phyloP scores from a whole-genome alignment of 2,888 invertebrate genomes.

The Ennomos erosarius region DNA sequence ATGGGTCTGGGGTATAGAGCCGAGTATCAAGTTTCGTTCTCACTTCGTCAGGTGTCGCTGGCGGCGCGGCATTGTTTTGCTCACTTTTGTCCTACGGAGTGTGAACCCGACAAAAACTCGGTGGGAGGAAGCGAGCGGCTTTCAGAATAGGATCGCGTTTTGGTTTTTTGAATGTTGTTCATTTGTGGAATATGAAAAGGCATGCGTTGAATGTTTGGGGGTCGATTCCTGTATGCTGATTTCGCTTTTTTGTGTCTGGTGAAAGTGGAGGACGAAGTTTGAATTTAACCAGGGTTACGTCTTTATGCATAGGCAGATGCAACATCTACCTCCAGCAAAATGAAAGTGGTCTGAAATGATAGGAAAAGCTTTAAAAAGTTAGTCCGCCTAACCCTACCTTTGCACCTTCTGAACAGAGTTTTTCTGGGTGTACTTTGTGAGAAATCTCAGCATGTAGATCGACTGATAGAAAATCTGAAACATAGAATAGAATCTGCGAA shows the following conservation, averaged over 20 bases:
- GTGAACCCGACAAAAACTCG: slow-evolving; percentile 77
- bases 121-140: slow-evolving; percentile 57
- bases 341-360: too few species aligned
- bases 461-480: too few species aligned
- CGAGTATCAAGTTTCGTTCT: slow-evolving; percentile 79
- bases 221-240: slow-evolving; percentile 47
- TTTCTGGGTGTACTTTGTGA: too few species aligned
- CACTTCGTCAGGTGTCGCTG: slow-evolving; percentile 83
- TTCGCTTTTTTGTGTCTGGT: slow-evolving; percentile 51
- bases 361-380: too few species aligned
- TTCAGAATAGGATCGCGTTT: slow-evolving; percentile 65
- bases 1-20: slow-evolving; percentile 36
- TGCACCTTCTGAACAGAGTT: too few species aligned
- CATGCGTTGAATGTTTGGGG: slow-evolving; percentile 51
- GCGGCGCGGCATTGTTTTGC: slow-evolving; percentile 77
- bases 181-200: slow-evolving; percentile 51
- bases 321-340: too few species aligned
- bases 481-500: too few species aligned
- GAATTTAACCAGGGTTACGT: not conserved
- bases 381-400: too few species aligned
- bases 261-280: slow-evolving; percentile 42
- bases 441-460: too few species aligned
- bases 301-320: too few species aligned
- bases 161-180: slow-evolving; percentile 46
- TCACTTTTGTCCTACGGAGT: slow-evolving; percentile 80